A percentile compares a stretch with the other conserved stretches of the same genome.
phyloP scores from a whole-genome alignment of 2,113 vertebrate species.

The Dinomys branickii region DNA sequence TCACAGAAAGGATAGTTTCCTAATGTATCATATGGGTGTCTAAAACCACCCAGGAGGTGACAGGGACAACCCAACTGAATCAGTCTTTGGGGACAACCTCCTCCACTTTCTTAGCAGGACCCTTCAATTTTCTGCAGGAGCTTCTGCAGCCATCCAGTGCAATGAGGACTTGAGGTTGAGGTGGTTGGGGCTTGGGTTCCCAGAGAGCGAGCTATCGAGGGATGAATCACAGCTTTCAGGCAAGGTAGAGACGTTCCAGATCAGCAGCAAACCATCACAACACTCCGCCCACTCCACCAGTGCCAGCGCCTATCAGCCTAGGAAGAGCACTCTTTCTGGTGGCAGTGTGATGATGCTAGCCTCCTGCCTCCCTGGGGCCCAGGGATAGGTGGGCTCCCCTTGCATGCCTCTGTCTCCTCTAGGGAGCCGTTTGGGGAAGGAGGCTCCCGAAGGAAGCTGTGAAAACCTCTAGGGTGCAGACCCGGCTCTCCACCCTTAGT shows the following conservation, averaged over 20 bases:
- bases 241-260: neutral
- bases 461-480: neutral
- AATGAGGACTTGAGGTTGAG: neutral
- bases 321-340: neutral
- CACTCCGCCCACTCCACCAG: neutral
- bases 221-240: no score
- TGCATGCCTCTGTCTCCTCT: neutral
- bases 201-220: rapidly evolving
- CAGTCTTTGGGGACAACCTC: neutral
- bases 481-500: neutral
- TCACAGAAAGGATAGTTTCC: neutral
- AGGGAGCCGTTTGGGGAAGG: rapidly evolving
- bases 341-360: neutral
- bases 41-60: neutral
- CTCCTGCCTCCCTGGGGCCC: neutral
- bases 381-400: neutral
- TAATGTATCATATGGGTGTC: neutral
- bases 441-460: neutral
- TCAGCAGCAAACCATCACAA: neutral
- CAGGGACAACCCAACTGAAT: neutral
- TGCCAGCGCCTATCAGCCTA: neutral
- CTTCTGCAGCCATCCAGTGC: rapidly evolving
- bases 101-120: neutral
- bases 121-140: rapidly evolving
- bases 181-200: neutral